phyloP scores from a whole-genome alignment of 1,140 invertebrate genomes.

The Laupala kohalensis region DNA sequence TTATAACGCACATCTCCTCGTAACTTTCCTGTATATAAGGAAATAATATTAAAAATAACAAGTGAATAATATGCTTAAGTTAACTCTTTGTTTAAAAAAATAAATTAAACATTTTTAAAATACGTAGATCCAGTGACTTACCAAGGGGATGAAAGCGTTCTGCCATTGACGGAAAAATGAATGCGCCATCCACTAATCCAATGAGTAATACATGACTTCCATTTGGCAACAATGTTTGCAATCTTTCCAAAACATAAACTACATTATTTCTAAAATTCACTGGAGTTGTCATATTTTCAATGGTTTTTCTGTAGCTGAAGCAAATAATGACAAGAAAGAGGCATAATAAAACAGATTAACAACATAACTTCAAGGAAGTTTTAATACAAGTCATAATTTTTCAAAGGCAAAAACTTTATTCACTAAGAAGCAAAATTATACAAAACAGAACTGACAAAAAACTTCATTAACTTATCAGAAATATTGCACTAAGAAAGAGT shows the following conservation, averaged over 20 bases:
- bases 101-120: no score
- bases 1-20: conserved; percentile 31
- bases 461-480: neutral
- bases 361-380: neutral
- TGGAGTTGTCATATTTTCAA: conserved; percentile 33
- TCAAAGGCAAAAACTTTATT: no score
- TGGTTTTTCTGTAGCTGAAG: conserved; percentile 27
- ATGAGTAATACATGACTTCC: conserved; percentile 33
- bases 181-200: conserved; percentile 32
- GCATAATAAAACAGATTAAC: neutral
- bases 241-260: conserved; percentile 24
- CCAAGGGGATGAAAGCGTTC: conserved; percentile 34
- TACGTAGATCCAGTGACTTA: conserved; percentile 9
- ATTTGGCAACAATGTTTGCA: conserved; percentile 28
- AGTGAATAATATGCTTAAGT: neutral
- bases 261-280: conserved; percentile 24
- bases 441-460: no score
- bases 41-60: neutral
- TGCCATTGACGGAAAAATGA: conserved; percentile 31
- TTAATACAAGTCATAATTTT: no score
- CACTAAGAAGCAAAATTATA: no score
- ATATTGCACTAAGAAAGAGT: no score
- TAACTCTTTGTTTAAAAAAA: no score
- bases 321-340: no score
- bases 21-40: conserved; percentile 17